These are phyloP conservation scores for Noctua janthe DNA, from an alignment of 2,888 invertebrate species.

Conservation along the genomic window DNA sequence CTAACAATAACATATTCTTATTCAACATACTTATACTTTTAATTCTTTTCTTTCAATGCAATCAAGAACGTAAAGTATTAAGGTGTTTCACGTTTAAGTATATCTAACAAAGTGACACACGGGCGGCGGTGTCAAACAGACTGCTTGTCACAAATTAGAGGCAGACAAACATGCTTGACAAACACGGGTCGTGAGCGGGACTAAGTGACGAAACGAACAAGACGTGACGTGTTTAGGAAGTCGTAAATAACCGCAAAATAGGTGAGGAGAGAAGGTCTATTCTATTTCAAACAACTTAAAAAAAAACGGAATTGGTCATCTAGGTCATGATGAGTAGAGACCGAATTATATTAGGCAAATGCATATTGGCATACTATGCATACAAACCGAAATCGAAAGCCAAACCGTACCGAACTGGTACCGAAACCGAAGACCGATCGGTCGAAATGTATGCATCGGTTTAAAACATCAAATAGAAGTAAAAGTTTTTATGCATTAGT, in stretches of 20 bases:
- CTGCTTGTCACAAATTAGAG: conserved; percentile 44
- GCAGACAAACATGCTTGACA: conserved; percentile 53
- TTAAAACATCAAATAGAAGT: neutral
- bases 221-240: conserved; percentile 44
- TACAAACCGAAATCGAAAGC: too few relatives aligned
- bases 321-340: too few relatives aligned
- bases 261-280: neutral
- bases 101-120: conserved; percentile 6
- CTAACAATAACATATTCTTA: neutral
- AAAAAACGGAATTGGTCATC: neutral
- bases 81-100: neutral
- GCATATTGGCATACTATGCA: too few relatives aligned
- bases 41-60: neutral
- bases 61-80: neutral
- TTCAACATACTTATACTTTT: neutral
- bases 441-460: too few relatives aligned
- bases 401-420: too few relatives aligned
- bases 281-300: neutral
- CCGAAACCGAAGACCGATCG: too few relatives aligned
- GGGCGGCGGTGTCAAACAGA: conserved; percentile 21
- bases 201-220: conserved; percentile 41
- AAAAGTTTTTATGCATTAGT: neutral
- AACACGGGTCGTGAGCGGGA: conserved; percentile 20
- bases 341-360: too few relatives aligned
- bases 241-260: conserved; percentile 5